Conservation (phyloP, 2,797 vertebrate genomes). For the Cynodonichthys magdalenae region DNA sequence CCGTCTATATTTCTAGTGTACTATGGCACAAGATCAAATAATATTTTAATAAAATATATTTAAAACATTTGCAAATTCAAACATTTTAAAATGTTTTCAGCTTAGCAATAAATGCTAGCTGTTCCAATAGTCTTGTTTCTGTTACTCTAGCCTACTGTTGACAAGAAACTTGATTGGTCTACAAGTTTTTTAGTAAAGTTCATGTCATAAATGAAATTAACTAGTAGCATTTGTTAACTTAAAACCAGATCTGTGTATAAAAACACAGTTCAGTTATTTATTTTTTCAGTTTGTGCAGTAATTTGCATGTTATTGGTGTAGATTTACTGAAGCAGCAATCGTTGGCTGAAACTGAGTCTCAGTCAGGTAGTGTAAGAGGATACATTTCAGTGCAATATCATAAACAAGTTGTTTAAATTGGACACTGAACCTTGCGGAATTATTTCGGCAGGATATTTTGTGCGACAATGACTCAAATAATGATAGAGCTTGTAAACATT, state of each 20-base stretch:
- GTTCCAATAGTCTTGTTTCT: not conserved
- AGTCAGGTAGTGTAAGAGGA: conserved; percentile 17
- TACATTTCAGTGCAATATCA: conserved; percentile 11
- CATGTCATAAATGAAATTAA: conserved; percentile 12
- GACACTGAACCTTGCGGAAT: conserved; percentile 13
- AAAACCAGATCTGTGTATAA: conserved; percentile 25
- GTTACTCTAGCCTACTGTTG: conserved; percentile 5
- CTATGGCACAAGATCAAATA: too few species aligned
- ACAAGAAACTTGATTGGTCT: conserved; percentile 26
- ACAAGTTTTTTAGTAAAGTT: conserved; percentile 12
- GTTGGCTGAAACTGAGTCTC: conserved; percentile 34
- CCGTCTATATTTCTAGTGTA: too few species aligned
- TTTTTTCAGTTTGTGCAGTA: conserved; percentile 45
- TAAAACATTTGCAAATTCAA: too few species aligned
- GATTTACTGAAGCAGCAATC: conserved; percentile 55
- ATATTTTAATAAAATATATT: too few species aligned
- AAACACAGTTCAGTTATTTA: conserved; percentile 29
- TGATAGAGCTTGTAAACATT: not conserved
- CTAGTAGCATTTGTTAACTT: conserved; percentile 1
- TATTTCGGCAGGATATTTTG: not conserved
- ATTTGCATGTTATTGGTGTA: conserved; percentile 51
- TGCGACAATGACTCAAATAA: conserved; percentile 4
- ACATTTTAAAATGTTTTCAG: not conserved
- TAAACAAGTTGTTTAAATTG: conserved; percentile 2
- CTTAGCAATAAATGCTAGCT: not conserved